A percentile compares a stretch with the other conserved stretches of the same genome.
Conservation (phyloP, 2,888 invertebrate genomes). For the Amphiduros pacificus region DNA sequence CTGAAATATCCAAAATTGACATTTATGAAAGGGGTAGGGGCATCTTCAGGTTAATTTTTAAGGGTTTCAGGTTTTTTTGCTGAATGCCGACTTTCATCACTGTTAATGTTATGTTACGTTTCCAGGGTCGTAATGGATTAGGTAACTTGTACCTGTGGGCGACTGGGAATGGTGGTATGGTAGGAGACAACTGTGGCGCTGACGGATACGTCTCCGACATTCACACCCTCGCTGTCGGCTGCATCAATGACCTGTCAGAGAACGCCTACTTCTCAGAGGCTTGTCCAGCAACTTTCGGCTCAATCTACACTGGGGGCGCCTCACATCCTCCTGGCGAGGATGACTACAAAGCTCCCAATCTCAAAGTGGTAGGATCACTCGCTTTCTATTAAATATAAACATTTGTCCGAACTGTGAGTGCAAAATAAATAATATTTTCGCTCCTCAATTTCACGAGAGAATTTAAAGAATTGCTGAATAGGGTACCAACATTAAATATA, state of each 20-base stretch:
- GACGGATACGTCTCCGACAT: slow-evolving; percentile 55
- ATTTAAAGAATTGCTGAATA: no score
- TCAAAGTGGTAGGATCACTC: slow-evolving; percentile 42
- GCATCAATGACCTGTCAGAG: slow-evolving; percentile 39
- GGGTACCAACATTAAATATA: no score
- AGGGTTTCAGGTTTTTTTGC: background rate
- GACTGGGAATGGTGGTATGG: slow-evolving; percentile 54
- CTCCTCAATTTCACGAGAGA: background rate
- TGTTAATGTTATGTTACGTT: background rate
- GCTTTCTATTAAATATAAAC: background rate
- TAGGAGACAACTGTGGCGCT: slow-evolving; percentile 50
- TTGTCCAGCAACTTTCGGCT: slow-evolving; percentile 50
- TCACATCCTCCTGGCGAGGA: slow-evolving; percentile 17
- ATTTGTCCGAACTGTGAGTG: background rate
- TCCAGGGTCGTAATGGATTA: slow-evolving; percentile 39
- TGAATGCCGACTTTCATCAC: background rate
- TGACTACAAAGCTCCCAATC: slow-evolving; percentile 29
- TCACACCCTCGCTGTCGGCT: slow-evolving; percentile 50
- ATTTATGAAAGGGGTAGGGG: background rate
- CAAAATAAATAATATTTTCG: background rate
- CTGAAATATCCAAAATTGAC: no score
- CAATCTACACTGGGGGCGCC: slow-evolving; percentile 32
- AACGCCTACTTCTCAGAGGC: slow-evolving; percentile 52
- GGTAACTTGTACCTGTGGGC: slow-evolving; percentile 57
- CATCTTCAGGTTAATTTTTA: background rate